A percentile compares a stretch with the other conserved stretches of the same genome.
Evolutionary conservation across 2,113 vertebrate species (phyloP).

Genomic region (Hydropotes inermis): DNA sequence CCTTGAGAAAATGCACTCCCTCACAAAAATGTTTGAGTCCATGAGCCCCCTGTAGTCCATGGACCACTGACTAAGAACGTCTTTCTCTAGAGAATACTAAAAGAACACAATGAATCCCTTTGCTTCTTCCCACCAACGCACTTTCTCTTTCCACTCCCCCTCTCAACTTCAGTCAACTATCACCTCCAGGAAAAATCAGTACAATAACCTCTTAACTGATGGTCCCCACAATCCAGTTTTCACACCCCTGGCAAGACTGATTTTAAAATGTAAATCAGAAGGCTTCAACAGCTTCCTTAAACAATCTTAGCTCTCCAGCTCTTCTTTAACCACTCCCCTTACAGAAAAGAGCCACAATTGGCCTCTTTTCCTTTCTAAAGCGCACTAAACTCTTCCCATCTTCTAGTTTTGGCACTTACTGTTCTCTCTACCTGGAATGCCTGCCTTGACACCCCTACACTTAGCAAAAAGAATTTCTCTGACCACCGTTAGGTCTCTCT

Average conservation of each 20-base stretch:
- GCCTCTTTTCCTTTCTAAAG: not conserved
- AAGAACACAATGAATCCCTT: not conserved
- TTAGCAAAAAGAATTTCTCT: not conserved
- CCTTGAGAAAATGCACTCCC: not conserved
- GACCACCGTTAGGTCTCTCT: not conserved
- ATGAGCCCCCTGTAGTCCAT: not conserved
- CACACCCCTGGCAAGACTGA: not conserved
- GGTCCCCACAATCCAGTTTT: not conserved
- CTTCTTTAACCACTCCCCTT: not conserved
- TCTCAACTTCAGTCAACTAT: not conserved
- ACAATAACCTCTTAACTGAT: not conserved
- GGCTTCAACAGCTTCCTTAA: not conserved
- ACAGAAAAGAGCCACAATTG: not conserved
- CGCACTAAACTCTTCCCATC: not conserved
- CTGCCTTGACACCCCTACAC: not conserved
- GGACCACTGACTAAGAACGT: not conserved
- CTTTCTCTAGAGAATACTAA: not conserved
- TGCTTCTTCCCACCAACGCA: not conserved
- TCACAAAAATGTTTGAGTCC: not conserved
- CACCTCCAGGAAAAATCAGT: not conserved
- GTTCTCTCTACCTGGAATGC: not conserved
- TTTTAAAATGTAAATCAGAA: not conserved
- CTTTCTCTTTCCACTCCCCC: not conserved
- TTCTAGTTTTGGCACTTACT: not conserved
- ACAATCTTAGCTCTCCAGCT: not conserved